phyloP scores from a whole-genome alignment of 2,113 vertebrate genomes.

The Bujurquina vittata region DNA sequence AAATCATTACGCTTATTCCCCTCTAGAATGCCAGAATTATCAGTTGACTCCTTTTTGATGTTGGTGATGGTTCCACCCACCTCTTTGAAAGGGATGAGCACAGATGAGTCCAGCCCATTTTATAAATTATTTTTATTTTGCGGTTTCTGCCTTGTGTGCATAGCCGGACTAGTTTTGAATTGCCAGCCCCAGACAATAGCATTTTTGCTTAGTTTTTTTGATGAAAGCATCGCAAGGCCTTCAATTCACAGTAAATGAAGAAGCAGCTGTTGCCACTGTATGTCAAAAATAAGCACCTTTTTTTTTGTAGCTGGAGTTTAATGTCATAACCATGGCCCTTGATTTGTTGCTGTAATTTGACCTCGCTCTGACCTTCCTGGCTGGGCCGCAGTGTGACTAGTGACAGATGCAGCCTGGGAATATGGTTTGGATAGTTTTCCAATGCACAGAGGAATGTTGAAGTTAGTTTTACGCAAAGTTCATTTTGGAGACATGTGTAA shows the following conservation, averaged over 20 bases:
- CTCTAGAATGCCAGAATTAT: conserved; percentile 73
- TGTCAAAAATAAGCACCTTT: conserved; percentile 50
- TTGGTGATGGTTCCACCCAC: conserved; percentile 63
- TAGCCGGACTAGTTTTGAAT: conserved; percentile 57
- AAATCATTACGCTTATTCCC: conserved; percentile 67
- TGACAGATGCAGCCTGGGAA: conserved; percentile 77
- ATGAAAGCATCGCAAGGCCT: neutral
- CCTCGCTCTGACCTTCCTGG: conserved; percentile 70
- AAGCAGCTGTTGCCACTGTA: conserved; percentile 41
- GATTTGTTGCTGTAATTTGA: conserved; percentile 70
- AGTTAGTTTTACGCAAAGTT: conserved; percentile 68
- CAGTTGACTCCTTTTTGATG: conserved; percentile 74
- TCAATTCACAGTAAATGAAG: conserved; percentile 34
- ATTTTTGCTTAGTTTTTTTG: conserved; percentile 16
- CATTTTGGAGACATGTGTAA: conserved; percentile 70
- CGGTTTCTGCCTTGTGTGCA: conserved; percentile 67
- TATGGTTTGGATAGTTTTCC: conserved; percentile 59
- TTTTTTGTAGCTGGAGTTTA: conserved; percentile 50
- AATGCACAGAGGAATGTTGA: conserved; percentile 50
- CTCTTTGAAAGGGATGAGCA: conserved; percentile 74
- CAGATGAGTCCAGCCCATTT: conserved; percentile 74
- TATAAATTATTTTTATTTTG: conserved; percentile 65
- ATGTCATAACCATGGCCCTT: conserved; percentile 38
- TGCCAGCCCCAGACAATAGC: conserved; percentile 43
- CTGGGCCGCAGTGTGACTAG: conserved; percentile 61